A percentile compares a stretch with the other conserved stretches of the same genome.
These are phyloP conservation scores for Hormaphis cornu DNA, from an alignment of 1,140 invertebrate genomes.

Conservation along the genomic window DNA sequence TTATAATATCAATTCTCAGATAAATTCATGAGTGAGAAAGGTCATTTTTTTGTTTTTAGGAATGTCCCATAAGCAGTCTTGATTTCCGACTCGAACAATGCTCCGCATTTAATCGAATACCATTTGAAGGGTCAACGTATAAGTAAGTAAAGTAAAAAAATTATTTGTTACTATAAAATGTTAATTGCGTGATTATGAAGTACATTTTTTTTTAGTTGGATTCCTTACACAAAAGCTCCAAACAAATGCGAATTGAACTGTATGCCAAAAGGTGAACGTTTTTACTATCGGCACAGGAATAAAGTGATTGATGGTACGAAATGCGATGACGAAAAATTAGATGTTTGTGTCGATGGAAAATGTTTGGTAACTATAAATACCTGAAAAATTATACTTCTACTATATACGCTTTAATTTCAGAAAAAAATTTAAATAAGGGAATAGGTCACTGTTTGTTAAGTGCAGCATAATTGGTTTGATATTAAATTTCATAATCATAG, in stretches of 20 bases:
- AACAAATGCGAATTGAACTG: slow-evolving; percentile 93
- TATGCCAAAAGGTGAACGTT: slow-evolving; percentile 81
- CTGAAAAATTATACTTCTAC: neutral
- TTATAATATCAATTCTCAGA: too few species aligned
- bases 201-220: slow-evolving; percentile 54
- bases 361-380: slow-evolving; percentile 66
- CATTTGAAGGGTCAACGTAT: slow-evolving; percentile 66
- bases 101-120: slow-evolving; percentile 60
- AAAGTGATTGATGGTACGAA: slow-evolving; percentile 83
- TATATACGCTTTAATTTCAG: neutral
- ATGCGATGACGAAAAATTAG: slow-evolving; percentile 70
- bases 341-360: slow-evolving; percentile 84
- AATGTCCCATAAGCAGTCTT: slow-evolving; percentile 61
- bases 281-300: slow-evolving; percentile 78
- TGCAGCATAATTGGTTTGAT: too few species aligned
- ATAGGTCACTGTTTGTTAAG: too few species aligned
- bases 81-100: slow-evolving; percentile 85
- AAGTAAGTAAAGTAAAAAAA: slow-evolving; percentile 51
- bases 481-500: too few species aligned
- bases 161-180: neutral
- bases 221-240: slow-evolving; percentile 71
- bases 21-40: too few species aligned
- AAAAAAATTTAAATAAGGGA: too few species aligned
- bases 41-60: slow-evolving; percentile 44
- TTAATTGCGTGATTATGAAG: neutral